Percentiles rank a stretch among this genome's conserved stretches.
Conservation (phyloP, 92 coral and sea anemone species). For the Meandrina meandrites region DNA sequence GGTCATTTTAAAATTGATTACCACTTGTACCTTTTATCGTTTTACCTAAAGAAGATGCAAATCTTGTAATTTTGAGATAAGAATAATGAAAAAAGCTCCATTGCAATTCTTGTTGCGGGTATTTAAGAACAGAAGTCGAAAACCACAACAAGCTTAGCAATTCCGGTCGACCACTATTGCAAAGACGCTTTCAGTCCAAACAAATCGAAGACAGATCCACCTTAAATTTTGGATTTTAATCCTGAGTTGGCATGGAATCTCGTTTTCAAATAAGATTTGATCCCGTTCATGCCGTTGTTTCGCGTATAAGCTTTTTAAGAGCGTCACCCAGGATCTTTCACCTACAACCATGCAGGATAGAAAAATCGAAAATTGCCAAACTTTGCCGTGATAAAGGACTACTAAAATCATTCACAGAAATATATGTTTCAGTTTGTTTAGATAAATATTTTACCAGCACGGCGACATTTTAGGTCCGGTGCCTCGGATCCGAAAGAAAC, state of each 20-base stretch:
- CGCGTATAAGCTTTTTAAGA: not conserved
- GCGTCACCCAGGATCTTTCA: too few relatives aligned
- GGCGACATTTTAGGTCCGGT: too few relatives aligned
- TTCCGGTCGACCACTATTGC: not conserved
- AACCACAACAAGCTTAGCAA: constrained; percentile 18
- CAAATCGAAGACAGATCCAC: not conserved
- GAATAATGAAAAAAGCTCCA: constrained; percentile 27
- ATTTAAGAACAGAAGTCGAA: not conserved
- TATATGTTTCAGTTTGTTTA: too few relatives aligned
- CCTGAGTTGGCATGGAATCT: not conserved
- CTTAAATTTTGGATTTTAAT: not conserved
- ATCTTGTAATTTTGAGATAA: constrained; percentile 22
- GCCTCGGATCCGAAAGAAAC: too few relatives aligned
- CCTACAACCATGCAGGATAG: too few relatives aligned
- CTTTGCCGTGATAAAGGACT: too few relatives aligned
- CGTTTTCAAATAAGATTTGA: not conserved
- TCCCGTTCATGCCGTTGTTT: not conserved
- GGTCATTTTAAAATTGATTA: constrained; percentile 34
- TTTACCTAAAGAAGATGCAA: constrained; percentile 9
- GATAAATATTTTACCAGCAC: too few relatives aligned
- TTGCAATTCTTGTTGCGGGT: constrained; percentile 17
- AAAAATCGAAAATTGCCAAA: too few relatives aligned
- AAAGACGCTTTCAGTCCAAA: not conserved
- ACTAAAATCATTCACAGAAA: too few relatives aligned
- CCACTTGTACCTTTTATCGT: constrained; percentile 22